Base-by-base conservation (phyloP, 2,888 invertebrate genomes). In the Ditula angustiorana region DNA sequence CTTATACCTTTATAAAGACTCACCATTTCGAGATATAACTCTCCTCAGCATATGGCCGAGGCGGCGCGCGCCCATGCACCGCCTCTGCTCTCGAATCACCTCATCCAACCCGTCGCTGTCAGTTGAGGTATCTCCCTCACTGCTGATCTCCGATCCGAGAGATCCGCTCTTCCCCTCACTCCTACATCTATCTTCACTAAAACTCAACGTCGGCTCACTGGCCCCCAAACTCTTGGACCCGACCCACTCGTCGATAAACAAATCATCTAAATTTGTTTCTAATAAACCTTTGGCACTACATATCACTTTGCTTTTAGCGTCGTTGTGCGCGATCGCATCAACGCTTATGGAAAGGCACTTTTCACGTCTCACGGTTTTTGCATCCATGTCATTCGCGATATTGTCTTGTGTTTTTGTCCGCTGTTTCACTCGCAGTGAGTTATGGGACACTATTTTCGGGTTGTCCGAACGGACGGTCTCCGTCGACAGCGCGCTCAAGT, bases 211-310 rank as follows among this genome's bases (percentile, higher is more conserved):
- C 19, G 92, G 91, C 79, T 90, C 92, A 82, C 92, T 92, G 60
- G 88, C 87, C 70, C 90, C 91, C 73, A 90, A 82, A 76, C 78
- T 85, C 81, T 88, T 90, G n/a, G n/a, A n/a, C 79, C 86, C 80
- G 74, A 89, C 87, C 55, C 75, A 81, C 68, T 83, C 83, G 74
- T 92, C 92, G 69, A 82, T 85, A 69, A 92, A 92, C 71, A 92
- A 77, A 78, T 92, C 92, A 75, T 92, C 92, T 83, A 92, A 82
- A 87, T 92, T 92, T 72, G 92, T 92, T 85, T 92, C 92, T 90
- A 92, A 85, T 83, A 92, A 86, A 86, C 92, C 92, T 92, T 92
- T 92, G 92, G 92, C 90, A 91, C 91, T 92, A 76, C 89, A 86
- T 88, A 92, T 90, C 87, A 92, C 92, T 87, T 88, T 90, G 79